Evolutionary conservation across 2,797 vertebrate species (phyloP), one percentile per base, ranked within the genome.

Genomic region (Melanotaenia maccullochi): DNA sequence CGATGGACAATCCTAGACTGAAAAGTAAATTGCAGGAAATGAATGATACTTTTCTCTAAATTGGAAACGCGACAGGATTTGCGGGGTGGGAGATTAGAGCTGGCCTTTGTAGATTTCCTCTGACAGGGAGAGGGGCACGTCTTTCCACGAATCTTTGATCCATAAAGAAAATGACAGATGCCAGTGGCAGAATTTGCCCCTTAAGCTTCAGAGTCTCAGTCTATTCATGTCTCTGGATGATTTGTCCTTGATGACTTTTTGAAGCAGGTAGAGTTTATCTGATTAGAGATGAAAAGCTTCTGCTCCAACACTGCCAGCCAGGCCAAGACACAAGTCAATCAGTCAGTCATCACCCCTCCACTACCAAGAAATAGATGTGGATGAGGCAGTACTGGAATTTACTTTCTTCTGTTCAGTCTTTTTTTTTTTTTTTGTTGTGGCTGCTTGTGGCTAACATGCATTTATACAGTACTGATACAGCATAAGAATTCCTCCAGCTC

Each of bases 1-100:
- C 96, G 95, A 95, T 97, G 96, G 93, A 95, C 94, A 96, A 94
- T 97, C 96, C 92, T 96, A 96, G 96, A 95, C 91, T 90, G 92
- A 90, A 95, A 91, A 94, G 90, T 94, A 94, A 95, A 96, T 94
- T 93, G 93, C 90, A 88, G 93, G 92, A 94, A 95, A 95, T 95
- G 85, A 93, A 93, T 90, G 92, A 94, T 93, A 92, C 90, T 93
- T 91, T 93, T 85, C 87, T 86, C 86, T 91, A 86, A 84, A 94
- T 94, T 94, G 93, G 90, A 94, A 95, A 92, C 87, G 78, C 90
- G 83, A 85, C 89, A 76, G 72, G 81, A 91, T 93, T 89, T 81
- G 86, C 82, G 81, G 87, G 87, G 84, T 69, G 72, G 89, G 89
- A 91, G 95, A 95, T 95, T 94, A 95, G 87, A 85, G 78, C 38